Base-by-base conservation (phyloP, 1,140 invertebrate genomes). In the Hypothenemus hampei region DNA sequence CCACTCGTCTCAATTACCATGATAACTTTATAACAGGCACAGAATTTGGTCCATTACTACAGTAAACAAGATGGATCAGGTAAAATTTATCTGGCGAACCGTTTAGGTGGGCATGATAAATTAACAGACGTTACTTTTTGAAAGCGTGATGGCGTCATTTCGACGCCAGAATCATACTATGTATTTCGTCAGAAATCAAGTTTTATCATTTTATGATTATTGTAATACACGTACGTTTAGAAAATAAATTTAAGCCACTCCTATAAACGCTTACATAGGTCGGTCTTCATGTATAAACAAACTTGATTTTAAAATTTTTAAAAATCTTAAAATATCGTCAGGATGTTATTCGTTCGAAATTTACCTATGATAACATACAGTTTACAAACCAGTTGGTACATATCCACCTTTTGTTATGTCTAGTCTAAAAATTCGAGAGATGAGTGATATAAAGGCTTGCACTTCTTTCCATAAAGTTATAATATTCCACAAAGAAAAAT, bases 1-100 rank as follows among this genome's bases (percentile, higher is more conserved):
- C 23, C 37, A 51, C 49, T 51, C 39, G 37, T 51, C 49, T 51
- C 49, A 31, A 51, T 51, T 51, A 51, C 49, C 36, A 51, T 51
- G 49, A 51, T 51, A 51, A 51, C 49, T 51, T 51, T 51, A 51
- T 51, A 51, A 51, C 49, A 31, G 49, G 49, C 49, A 39, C 37
- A 41, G 49, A 51, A 51, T 51, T 51, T 41, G 37, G 49, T 51
- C 49, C 49, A 51, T 51, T 51, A 51, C 49, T 51, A 51, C 31
- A 51, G 49, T 51, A 51, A 51, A 51, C 49, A 51, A 51, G 49
- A 51, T 57, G 58, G 53, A 54, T 51, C 52, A 40, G 43, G 43
- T 46, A 35, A 35, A 40, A 55, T 48, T 48, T 48, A 55, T 55
- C 43, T 46, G 45, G 44, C 36, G 35, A 47, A 41, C 29, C 10